Evolutionary conservation across 1,140 invertebrate genomes (phyloP).

Genomic region (Drosophila santomea): DNA sequence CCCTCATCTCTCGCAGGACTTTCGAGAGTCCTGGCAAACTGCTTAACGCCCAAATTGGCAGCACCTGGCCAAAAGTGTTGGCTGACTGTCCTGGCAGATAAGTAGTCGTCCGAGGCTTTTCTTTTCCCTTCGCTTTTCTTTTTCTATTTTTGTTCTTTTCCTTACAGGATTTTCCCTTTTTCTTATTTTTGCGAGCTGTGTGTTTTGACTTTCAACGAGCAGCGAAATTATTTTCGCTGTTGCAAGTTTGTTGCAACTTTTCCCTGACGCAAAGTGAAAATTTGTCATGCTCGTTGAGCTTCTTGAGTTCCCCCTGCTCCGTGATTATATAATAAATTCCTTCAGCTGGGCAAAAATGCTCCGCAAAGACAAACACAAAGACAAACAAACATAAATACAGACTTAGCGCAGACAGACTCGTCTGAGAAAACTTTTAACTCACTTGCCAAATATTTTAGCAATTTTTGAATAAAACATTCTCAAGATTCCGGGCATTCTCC

Average conservation of each 20-base stretch:
- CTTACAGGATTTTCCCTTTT: background rate
- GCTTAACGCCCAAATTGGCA: slow-evolving; percentile 77
- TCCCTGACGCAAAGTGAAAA: slow-evolving; percentile 74
- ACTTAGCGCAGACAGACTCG: slow-evolving; percentile 47
- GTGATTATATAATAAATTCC: slow-evolving; percentile 76
- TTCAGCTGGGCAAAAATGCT: slow-evolving; percentile 75
- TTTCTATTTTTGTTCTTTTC: background rate
- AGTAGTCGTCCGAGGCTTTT: slow-evolving; percentile 59
- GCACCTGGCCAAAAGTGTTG: slow-evolving; percentile 73
- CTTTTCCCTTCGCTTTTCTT: slow-evolving; percentile 25
- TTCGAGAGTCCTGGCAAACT: slow-evolving; percentile 53
- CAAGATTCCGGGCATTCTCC: slow-evolving; percentile 42
- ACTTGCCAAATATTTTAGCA: slow-evolving; percentile 79
- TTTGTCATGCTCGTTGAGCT: slow-evolving; percentile 78
- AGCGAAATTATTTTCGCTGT: slow-evolving; percentile 72
- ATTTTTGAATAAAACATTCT: slow-evolving; percentile 79
- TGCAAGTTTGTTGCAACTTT: slow-evolving; percentile 79
- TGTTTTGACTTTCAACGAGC: slow-evolving; percentile 55
- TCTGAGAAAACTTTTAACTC: slow-evolving; percentile 75
- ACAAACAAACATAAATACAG: slow-evolving; percentile 70
- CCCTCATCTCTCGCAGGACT: slow-evolving; percentile 4
- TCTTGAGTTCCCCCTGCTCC: slow-evolving; percentile 24
- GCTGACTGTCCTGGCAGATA: slow-evolving; percentile 63
- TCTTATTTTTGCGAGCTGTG: slow-evolving; percentile 19
- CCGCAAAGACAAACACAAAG: slow-evolving; percentile 61